These are phyloP conservation scores for Tachypleus tridentatus DNA, from an alignment of 1,140 invertebrate species.

Conservation along the genomic window DNA sequence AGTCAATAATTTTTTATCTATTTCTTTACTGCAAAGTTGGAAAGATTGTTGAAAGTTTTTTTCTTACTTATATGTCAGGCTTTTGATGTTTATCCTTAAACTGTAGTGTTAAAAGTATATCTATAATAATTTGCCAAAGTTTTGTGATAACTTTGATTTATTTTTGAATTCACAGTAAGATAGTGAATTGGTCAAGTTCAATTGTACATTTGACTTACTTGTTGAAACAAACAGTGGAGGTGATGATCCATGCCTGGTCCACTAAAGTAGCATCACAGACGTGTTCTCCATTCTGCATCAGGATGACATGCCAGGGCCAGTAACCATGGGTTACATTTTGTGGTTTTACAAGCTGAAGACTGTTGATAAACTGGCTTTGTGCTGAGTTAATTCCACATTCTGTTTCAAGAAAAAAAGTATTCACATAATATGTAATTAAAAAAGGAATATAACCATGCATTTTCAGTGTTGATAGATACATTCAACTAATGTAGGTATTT, in stretches of 20 bases:
- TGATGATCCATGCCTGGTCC: constrained; percentile 65
- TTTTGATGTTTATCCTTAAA: no score
- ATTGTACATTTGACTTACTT: constrained; percentile 34
- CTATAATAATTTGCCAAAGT: no score
- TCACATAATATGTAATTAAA: constrained; percentile 4
- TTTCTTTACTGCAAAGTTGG: no score
- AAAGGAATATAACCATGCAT: background rate
- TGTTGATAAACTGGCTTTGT: constrained; percentile 10
- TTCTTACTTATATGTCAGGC: no score
- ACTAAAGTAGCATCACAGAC: constrained; percentile 74
- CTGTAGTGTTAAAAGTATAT: no score
- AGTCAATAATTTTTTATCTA: no score
- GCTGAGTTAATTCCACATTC: constrained; percentile 33
- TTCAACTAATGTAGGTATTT: background rate
- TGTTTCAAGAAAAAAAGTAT: constrained; percentile 30
- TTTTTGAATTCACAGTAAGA: no score
- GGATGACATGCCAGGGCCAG: constrained; percentile 78
- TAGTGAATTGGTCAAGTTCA: no score
- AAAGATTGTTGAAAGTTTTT: no score
- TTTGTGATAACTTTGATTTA: no score
- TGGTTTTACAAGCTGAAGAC: constrained; percentile 7
- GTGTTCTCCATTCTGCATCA: constrained; percentile 69
- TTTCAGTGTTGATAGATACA: background rate
- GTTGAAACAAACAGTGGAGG: constrained; percentile 78
- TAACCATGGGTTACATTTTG: constrained; percentile 32